Evolutionary conservation across 1,140 invertebrate genomes (phyloP).

Genomic region (Arion vulgaris): DNA sequence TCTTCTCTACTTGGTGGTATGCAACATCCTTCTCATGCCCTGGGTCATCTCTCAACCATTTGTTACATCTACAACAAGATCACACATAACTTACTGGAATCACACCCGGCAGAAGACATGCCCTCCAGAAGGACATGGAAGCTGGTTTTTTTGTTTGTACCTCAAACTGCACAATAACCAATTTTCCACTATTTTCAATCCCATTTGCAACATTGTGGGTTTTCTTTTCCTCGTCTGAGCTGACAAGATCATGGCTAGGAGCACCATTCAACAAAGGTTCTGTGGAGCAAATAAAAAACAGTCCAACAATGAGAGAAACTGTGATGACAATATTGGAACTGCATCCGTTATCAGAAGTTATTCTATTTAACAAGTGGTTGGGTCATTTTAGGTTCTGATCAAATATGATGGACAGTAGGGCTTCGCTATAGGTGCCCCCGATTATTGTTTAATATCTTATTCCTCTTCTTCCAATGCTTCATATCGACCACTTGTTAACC

Average conservation of each 20-base stretch:
- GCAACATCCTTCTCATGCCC: no score
- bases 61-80: no score
- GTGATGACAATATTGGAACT: not conserved
- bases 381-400: no score
- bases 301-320: not conserved
- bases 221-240: not conserved
- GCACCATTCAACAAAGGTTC: not conserved
- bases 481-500: no score
- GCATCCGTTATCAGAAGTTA: not conserved
- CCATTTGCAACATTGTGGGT: not conserved
- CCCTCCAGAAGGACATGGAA: slow-evolving; percentile 70
- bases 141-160: slow-evolving; percentile 30
- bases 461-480: no score
- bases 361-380: no score
- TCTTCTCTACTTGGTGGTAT: no score
- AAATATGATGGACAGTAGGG: no score
- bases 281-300: not conserved
- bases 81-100: slow-evolving; percentile 61
- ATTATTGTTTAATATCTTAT: no score
- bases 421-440: no score
- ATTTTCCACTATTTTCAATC: not conserved
- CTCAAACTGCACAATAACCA: not conserved
- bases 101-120: slow-evolving; percentile 73
- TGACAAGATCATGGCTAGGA: not conserved
- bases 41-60: no score